A percentile compares a stretch with the other conserved stretches of the same genome.
Conservation (phyloP, 2,888 invertebrate genomes). For the Acleris holmiana region DNA sequence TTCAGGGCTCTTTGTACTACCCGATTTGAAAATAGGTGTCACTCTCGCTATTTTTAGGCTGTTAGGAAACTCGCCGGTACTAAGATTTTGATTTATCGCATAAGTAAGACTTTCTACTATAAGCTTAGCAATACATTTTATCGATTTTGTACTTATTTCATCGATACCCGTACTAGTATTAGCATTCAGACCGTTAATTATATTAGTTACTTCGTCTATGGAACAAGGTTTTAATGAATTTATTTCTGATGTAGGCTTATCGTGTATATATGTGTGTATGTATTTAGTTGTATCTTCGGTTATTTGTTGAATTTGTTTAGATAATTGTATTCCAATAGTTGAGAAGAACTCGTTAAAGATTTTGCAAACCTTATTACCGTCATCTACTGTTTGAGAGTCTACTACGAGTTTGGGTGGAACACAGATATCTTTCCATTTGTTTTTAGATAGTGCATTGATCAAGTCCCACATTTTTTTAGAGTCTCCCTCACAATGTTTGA, state of each 20-base stretch:
- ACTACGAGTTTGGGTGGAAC: not conserved
- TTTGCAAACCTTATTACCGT: not conserved
- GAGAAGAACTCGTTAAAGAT: not conserved
- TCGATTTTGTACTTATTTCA: not conserved
- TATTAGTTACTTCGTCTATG: not conserved
- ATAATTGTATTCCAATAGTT: not conserved
- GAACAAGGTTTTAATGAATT: not conserved
- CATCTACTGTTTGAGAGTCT: not conserved
- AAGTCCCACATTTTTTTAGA: not conserved
- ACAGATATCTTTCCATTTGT: not conserved
- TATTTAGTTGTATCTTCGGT: not conserved
- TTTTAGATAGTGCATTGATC: slow-evolving; percentile 4
- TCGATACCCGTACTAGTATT: not conserved
- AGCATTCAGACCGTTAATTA: not conserved
- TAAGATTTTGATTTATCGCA: not conserved
- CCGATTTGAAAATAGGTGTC: not conserved
- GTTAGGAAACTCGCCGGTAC: not conserved
- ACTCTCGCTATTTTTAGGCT: not conserved
- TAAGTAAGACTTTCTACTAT: not conserved
- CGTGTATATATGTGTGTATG: not conserved
- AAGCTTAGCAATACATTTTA: not conserved
- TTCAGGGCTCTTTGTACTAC: not conserved
- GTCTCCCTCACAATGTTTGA: not conserved
- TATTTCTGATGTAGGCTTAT: not conserved
- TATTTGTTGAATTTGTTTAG: not conserved